Base-by-base conservation (phyloP, 2,113 vertebrate species). In the Gallinago undulata region DNA sequence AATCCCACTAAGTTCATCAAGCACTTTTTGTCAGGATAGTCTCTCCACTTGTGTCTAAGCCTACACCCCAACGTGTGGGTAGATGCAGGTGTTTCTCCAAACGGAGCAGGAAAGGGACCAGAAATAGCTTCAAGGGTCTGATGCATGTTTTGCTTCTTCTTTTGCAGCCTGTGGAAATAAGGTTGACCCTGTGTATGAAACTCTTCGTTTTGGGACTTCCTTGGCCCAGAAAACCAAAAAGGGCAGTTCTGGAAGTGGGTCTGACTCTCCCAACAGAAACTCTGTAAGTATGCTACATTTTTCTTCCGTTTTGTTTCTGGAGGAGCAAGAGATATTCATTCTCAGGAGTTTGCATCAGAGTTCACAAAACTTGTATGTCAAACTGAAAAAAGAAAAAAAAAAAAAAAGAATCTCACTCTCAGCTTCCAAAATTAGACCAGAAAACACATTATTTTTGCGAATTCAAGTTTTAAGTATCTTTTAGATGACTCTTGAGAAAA, bases 151-250 rank as follows among this genome's bases (percentile, higher is more conserved):
- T 93, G 33, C 68, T 72, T 89, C 55, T 94, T 97, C 87, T 94
- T 8, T 97, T 96, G 25, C 96, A 99, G 99, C 99, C 66, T 99
- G 99, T 95, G 99, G 99, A 82, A 99, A 99, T 94, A 99, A 99
- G 91, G 99, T 99, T 95, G 99, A 99, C 93, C 99, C 99, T 0
- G 99, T 99, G 27, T 99, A 99, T 39, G 99, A 99, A 98, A 98
- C 99, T 27, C 98, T 99, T 31, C 98, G 99, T 60, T 99, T 99
- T 72, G 99, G 99, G 76, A 99, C 99, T 35, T 99, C 99, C 6
- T 96, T 99, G 96, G 99, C 99, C 55, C 99, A 99, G 96, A 99
- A 99, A 87, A 99, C 98, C 45, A 99, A 99, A 98, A 98, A 99
- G 89, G 62, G 98, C 80, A 99, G 98, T 84, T 98, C 97, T 21